These are phyloP conservation scores for Danaus plexippus DNA, from an alignment of 1,140 invertebrate genomes.

Conservation along the genomic window DNA sequence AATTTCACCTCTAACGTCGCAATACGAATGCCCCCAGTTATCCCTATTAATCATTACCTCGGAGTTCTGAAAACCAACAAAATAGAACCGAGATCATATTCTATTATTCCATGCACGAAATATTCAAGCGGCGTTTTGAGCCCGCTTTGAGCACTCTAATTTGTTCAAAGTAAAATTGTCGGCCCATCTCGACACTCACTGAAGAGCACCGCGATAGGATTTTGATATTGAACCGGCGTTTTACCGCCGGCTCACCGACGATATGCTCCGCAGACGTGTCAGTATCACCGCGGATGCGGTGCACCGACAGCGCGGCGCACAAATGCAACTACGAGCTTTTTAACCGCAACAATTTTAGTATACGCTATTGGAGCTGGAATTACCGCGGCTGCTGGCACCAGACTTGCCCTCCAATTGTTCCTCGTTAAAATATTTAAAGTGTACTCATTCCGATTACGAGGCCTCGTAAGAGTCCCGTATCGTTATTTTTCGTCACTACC, in stretches of 20 bases:
- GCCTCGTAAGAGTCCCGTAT: slow-evolving; percentile 84
- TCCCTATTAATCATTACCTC: too few relatives aligned
- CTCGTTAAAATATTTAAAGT: slow-evolving; percentile 92
- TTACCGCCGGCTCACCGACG: slow-evolving; percentile 56
- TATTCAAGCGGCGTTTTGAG: too few relatives aligned
- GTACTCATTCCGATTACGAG: slow-evolving; percentile 91
- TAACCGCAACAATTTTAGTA: slow-evolving; percentile 89
- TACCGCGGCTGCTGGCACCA: slow-evolving; percentile 92
- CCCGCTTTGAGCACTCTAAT: too few relatives aligned
- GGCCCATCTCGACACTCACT: slow-evolving; percentile 76
- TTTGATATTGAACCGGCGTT: slow-evolving; percentile 59
- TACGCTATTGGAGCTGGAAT: slow-evolving; percentile 93
- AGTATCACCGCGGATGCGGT: slow-evolving; percentile 71
- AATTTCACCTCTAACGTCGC: too few relatives aligned
- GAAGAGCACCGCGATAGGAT: slow-evolving; percentile 74
- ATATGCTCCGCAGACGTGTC: slow-evolving; percentile 65
- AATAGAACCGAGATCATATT: too few relatives aligned
- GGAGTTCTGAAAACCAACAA: too few relatives aligned
- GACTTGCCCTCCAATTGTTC: slow-evolving; percentile 93
- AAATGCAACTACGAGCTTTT: slow-evolving; percentile 83
- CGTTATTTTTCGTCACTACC: slow-evolving; percentile 91
- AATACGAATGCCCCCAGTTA: too few relatives aligned
- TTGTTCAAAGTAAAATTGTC: slow-evolving; percentile 84
- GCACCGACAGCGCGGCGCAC: slow-evolving; percentile 76
- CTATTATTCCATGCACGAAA: too few relatives aligned